These are phyloP conservation scores for Heterodera schachtii DNA, from an alignment of 1,140 invertebrate genomes.

Conservation along the genomic window DNA sequence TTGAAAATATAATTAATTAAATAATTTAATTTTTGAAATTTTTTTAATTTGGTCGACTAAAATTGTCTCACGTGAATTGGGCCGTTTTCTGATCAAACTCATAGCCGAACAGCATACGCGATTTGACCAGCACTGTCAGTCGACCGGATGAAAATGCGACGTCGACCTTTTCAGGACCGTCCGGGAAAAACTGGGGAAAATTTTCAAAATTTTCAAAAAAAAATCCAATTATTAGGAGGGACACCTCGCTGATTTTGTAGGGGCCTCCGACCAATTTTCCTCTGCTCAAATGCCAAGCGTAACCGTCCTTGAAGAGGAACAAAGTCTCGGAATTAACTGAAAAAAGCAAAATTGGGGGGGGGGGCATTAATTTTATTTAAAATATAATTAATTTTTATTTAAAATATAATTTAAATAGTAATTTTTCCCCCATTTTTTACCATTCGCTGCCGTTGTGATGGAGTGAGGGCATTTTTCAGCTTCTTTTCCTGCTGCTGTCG, in stretches of 20 bases:
- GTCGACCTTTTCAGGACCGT: slow-evolving; percentile 38
- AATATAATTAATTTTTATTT: not conserved
- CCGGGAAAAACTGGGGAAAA: slow-evolving; percentile 26
- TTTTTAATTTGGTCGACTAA: not conserved
- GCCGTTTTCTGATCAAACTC: slow-evolving; percentile 27
- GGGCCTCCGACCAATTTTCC: slow-evolving; percentile 18
- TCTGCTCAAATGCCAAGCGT: slow-evolving; percentile 26
- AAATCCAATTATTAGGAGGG: not conserved
- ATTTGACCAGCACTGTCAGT: slow-evolving; percentile 44
- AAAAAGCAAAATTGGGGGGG: not conserved
- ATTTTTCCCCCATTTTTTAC: not conserved
- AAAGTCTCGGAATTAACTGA: slow-evolving; percentile 10
- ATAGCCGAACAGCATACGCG: slow-evolving; percentile 42
- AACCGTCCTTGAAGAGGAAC: slow-evolving; percentile 22
- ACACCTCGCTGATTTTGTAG: slow-evolving; percentile 24
- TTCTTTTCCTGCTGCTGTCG: not conserved
- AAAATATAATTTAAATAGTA: not conserved
- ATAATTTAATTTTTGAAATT: slow-evolving; percentile 2
- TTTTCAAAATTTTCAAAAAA: not conserved
- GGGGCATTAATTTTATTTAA: not conserved
- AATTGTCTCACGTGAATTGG: slow-evolving; percentile 36
- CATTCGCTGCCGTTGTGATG: slow-evolving; percentile 12
- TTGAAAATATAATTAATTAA: no score
- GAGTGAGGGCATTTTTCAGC: slow-evolving; percentile 13
- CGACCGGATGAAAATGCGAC: slow-evolving; percentile 45